A percentile compares a stretch with the other conserved stretches of the same genome.
These are phyloP conservation scores for Brachyptera putata DNA, from an alignment of 2,888 invertebrate genomes.

Conservation along the genomic window DNA sequence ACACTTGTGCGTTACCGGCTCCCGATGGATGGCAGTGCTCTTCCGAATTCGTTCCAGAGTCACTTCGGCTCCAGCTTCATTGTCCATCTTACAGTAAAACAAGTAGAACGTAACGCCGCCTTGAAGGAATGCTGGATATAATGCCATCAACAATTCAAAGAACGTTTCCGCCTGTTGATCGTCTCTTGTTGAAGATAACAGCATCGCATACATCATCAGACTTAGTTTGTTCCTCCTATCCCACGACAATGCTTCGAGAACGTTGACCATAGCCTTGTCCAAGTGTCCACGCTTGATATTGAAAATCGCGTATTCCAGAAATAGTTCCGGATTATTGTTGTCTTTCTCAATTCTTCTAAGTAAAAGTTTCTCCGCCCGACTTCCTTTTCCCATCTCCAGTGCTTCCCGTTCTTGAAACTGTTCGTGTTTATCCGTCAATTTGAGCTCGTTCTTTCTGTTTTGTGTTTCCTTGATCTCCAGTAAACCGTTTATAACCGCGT, in stretches of 20 bases:
- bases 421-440: conserved; percentile 22
- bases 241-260: background rate
- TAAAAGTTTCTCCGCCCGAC: conserved; percentile 41
- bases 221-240: background rate
- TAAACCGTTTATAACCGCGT: conserved; percentile 18
- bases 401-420: background rate
- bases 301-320: background rate
- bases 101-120: conserved; percentile 43
- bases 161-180: conserved; percentile 32
- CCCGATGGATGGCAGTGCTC: background rate
- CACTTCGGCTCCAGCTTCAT: conserved; percentile 41
- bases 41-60: conserved; percentile 34
- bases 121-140: conserved; percentile 41
- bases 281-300: background rate
- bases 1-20: background rate
- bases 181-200: background rate
- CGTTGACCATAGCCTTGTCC: background rate
- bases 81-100: conserved; percentile 40
- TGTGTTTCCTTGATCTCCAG: conserved; percentile 6
- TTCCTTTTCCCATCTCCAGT: conserved; percentile 27
- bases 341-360: conserved; percentile 43
- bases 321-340: background rate
- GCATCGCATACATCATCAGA: background rate
- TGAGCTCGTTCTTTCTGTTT: conserved; percentile 40
- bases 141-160: conserved; percentile 40